Evolutionary conservation across 2,113 vertebrate species (phyloP), one percentile per base, ranked within the genome.

Genomic region (Brachypteracias leptosomus): DNA sequence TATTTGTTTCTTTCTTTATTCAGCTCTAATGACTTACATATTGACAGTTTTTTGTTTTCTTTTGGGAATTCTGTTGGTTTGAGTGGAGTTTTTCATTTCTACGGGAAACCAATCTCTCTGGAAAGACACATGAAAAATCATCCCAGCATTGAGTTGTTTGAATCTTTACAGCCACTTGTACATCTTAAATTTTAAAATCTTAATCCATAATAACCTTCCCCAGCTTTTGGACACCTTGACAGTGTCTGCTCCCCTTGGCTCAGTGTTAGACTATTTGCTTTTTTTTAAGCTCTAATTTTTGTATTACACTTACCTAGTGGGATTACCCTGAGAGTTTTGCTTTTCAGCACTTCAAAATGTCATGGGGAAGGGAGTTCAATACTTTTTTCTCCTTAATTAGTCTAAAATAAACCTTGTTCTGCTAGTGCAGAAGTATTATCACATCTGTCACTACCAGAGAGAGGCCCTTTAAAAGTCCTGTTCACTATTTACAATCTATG

Each of bases 1-100:
- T 77, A 55, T 88, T 96, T 80, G 24, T 59, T 94, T 94, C 17
- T 54, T 70, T 73, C 92, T 84, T 72, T 63, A 57, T 92, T 94
- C 62, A 62, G 19, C 49, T 82, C 24, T 92, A 94, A 90, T 89
- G 31, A 87, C n/a, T 90, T 78, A 58, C 44, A 86, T 75, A 86
- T 61, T 92, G 51, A 44, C 29, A 26, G 9, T 58, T 44, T 44
- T 63, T 77, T 90, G 31, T 76, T 89, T 85, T 78, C 35, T 31
- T 89, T 79, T 12, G 26, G 35, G 31, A 82, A 46, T 85, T 77
- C 77, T 70, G 9, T 58, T 57, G 46, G 16, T 61, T 78, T 81
- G 29, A 9, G 7, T 28, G 10, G 5, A 1, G 18, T 42, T 57
- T 55, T 47, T 76, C 25, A 35, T 67, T 66, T 78, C 33, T 72